Conservation (phyloP, 2,113 vertebrate genomes). For the Nycticebus coucang region DNA sequence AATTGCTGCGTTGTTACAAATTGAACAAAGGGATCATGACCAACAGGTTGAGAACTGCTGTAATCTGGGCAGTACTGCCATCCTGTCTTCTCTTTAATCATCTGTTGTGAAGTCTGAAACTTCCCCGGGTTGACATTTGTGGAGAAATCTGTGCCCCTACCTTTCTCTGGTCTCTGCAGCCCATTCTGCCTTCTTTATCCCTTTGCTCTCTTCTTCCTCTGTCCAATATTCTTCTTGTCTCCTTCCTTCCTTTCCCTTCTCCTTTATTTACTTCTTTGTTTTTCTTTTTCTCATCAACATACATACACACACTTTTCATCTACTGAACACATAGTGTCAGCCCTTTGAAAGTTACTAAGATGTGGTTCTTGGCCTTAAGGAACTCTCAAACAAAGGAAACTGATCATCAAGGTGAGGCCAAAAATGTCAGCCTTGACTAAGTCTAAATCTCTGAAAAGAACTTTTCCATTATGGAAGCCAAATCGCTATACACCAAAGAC, state of each 20-base stretch:
- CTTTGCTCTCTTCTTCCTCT: neutral
- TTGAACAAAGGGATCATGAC: too few relatives aligned
- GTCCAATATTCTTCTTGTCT: neutral
- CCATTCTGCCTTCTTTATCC: neutral
- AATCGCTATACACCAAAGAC: neutral
- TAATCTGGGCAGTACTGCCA: neutral
- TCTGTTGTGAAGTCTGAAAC: neutral
- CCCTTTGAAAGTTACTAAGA: neutral
- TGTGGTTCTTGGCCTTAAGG: neutral
- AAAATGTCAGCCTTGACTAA: neutral
- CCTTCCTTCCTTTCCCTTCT: neutral
- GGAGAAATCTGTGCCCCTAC: neutral
- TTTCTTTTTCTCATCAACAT: neutral
- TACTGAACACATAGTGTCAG: neutral
- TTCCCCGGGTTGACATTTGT: neutral
- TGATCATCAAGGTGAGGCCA: neutral
- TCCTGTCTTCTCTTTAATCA: neutral
- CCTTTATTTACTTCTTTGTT: neutral
- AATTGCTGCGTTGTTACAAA: too few relatives aligned
- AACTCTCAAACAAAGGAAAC: neutral
- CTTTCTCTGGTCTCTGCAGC: neutral
- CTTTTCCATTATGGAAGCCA: slow-evolving; percentile 11
- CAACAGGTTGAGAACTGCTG: too few relatives aligned
- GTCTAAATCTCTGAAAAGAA: slow-evolving; percentile 27
- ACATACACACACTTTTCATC: neutral